Percentiles rank a stretch among this genome's conserved stretches.
These are phyloP conservation scores for Hyperopisus bebe DNA, from an alignment of 2,113 vertebrate genomes.

Conservation along the genomic window DNA sequence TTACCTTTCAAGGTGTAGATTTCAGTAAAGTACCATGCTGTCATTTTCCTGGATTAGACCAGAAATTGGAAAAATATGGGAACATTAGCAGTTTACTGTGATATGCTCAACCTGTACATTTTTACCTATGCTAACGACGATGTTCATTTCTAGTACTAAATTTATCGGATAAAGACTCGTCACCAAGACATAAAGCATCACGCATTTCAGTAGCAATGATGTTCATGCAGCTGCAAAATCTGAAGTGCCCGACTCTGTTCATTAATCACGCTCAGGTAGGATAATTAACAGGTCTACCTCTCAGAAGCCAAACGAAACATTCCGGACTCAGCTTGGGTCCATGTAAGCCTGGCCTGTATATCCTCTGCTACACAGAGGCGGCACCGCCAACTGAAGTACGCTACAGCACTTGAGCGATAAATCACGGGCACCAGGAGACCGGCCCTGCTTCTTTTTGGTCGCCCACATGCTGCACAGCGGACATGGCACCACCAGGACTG, in stretches of 20 bases:
- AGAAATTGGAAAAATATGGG: background rate
- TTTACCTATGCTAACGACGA: background rate
- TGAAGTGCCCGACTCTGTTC: background rate
- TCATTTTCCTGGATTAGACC: conserved; percentile 8
- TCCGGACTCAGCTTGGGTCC: background rate
- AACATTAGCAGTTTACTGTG: background rate
- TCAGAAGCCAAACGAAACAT: background rate
- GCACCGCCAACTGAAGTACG: background rate
- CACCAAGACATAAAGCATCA: background rate
- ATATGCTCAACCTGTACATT: background rate
- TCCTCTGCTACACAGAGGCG: background rate
- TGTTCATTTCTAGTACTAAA: background rate
- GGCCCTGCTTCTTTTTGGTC: background rate
- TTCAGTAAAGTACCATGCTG: background rate
- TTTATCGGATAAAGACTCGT: background rate
- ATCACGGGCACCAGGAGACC: background rate
- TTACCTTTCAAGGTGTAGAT: conserved; percentile 8
- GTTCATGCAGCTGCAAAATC: background rate
- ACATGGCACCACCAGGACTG: background rate
- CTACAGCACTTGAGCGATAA: background rate
- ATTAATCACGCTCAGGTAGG: background rate
- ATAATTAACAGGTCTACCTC: background rate
- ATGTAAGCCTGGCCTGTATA: background rate
- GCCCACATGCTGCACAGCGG: background rate
- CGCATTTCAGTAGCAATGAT: background rate